phyloP scores from a whole-genome alignment of 2,797 vertebrate species.

The Sylvia borin region DNA sequence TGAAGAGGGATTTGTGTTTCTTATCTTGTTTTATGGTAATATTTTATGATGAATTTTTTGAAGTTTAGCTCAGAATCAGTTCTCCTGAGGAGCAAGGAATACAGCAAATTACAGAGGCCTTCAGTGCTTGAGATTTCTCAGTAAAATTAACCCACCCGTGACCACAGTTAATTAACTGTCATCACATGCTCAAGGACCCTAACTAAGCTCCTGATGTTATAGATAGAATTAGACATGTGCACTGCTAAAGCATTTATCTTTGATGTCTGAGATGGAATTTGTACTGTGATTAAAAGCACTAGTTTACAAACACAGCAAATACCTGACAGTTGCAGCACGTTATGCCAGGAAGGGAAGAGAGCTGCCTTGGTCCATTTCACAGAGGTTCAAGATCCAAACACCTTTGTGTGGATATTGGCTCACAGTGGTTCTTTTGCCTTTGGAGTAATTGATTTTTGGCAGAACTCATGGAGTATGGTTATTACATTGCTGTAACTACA shows the following conservation, averaged over 20 bases:
- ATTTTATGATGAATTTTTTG: conserved; percentile 42
- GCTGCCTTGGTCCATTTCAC: not conserved
- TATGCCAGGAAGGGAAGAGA: not conserved
- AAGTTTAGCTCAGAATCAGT: conserved; percentile 25
- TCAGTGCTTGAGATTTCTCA: not conserved
- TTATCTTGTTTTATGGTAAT: conserved; percentile 56
- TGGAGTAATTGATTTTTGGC: not conserved
- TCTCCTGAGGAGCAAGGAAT: not conserved
- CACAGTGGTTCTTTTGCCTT: not conserved
- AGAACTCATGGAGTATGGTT: not conserved
- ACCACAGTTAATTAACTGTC: not conserved
- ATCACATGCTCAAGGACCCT: not conserved
- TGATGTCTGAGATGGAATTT: not conserved
- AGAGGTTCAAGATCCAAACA: not conserved
- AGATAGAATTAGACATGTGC: not conserved
- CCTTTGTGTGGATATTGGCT: not conserved
- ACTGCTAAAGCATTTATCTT: not conserved
- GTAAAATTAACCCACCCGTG: conserved; percentile 23
- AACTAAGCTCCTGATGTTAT: not conserved
- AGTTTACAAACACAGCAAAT: not conserved
- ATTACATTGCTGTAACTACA: not conserved
- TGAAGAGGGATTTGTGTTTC: conserved; percentile 44
- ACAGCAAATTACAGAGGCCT: conserved; percentile 1
- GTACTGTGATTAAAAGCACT: not conserved
- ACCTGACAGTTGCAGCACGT: not conserved